Evolutionary conservation across 2,797 vertebrate species (phyloP), one percentile per base, ranked within the genome.

Genomic region (Paguma larvata): DNA sequence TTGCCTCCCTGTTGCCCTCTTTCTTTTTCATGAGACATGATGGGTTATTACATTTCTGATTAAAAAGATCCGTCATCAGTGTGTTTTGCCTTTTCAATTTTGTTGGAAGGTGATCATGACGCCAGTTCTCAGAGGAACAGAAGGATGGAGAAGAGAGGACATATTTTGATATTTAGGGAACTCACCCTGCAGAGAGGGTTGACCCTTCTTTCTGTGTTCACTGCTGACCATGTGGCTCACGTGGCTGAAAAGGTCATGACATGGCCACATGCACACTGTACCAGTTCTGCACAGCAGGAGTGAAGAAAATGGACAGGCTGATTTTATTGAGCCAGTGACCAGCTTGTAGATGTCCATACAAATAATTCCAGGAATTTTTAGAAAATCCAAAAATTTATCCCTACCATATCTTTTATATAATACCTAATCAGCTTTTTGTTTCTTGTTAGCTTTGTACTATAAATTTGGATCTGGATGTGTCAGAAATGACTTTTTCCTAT

Each of bases 41-140:
- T 96, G 95, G 92, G 94, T 98, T 98, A 98, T 98, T 98, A 97
- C 91, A 94, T 90, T 94, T 93, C 56, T 98, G 97, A 98, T 98
- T 98, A 97, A 97, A 98, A 97, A 97, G 89, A 98, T 98, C 84
- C 0, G n/a, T 98, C 97, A 95, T 92, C 5, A 23, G 65, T 94
- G 46, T 91, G 88, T 89, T 96, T 97, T 87, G 89, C 95, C 95
- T 83, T 65, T 95, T 97, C 95, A 83, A 2, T 97, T 97, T 92
- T 85, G 70, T 94, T 67, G 62, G 94, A 83, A 73, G 70, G 83
- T 56, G 82, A 82, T 92, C 11, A 6, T 94, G 73, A 94, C 1
- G 53, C 53, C 13, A 23, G 30, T 85, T 94, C 91, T 89, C 73
- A 16, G 38, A 93, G 91, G 86, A 72, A 25, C 10, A 46, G 67